Evolutionary conservation across 2,113 vertebrate genomes (phyloP), one percentile per base, ranked within the genome.

Genomic region (Carassius gibelio): DNA sequence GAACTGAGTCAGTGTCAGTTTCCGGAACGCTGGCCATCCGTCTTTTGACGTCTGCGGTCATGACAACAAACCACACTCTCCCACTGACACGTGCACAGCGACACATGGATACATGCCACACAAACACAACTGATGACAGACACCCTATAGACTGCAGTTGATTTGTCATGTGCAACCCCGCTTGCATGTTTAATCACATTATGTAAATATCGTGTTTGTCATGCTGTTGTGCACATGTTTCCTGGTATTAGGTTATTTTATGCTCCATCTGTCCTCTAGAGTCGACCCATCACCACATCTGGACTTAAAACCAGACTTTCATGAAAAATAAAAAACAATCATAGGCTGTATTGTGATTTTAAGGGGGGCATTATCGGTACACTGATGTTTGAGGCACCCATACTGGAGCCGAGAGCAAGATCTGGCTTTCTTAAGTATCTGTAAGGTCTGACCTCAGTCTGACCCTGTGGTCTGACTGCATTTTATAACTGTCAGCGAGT

Each of bases 171-270:
- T 88, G 82, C 80, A 88, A 89, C 86, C 61, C 79, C 48, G 64
- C 83, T 84, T 89, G 85, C 75, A 86, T 23, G 68, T 82, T 90
- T 77, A 86, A 94, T 84, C 89, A 91, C 88, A 91, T 91, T 92
- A 93, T 94, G 89, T 91, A 93, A 92, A 88, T 92, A 91, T 45
- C 83, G 86, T 91, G 88, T 88, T 92, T 72, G 87, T 89, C 86
- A 64, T 48, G 86, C 87, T 30, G 19, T 48, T 87, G 80, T 83
- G 84, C 74, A 88, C 89, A 83, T 91, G 89, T 89, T 86, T 82
- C 85, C 79, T 90, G 82, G 93, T 89, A 95, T 95, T 88, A 61
- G 90, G 91, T 93, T 95, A 91, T 94, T 94, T 94, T 91, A 90
- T 68, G 86, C 79, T 86, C 50, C 66, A 85, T 69, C 66, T 80